Evolutionary conservation across 2,797 vertebrate genomes (phyloP), one percentile per base, ranked within the genome.

Genomic region (Enteromius mattozi): DNA sequence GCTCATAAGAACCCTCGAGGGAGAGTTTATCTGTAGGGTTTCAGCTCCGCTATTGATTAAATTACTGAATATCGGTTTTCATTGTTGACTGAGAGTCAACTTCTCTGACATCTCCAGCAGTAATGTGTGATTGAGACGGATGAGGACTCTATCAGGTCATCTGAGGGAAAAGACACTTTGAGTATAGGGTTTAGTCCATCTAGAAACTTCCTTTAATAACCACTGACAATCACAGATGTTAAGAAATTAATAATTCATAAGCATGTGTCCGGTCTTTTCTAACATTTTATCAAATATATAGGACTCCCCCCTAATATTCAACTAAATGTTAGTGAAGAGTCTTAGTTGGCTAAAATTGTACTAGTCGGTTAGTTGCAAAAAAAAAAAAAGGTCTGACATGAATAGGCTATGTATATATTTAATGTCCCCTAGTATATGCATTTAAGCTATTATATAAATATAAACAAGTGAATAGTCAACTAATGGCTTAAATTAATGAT

Each of bases 31-130:
- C 86, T 75, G 81, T 40, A 27, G 13, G 33, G 54, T 82, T 83
- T 87, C 81, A 78, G 78, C 83, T 76, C 49, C 21, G 40, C 42
- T 51, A 88, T 88, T 80, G 88, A 88, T 87, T 86, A 87, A 71
- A 78, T 84, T 84, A 87, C 86, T 84, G 37, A 37, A 81, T 63
- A 82, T 71, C 77, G 42, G 14, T 30, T 83, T 78, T 72, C 78
- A 74, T 86, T 86, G 85, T 63, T 75, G 84, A 84, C 68, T 33
- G 83, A 72, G 69, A 47, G 69, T 74, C 40, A 74, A 24, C 77
- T 86, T 85, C 78, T 51, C 72, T 51, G 54, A 82, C 76, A 80
- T 80, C 76, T 84, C 30, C 42, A 45, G 83, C 51, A 56, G 40
- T 83, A 87, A 88, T 56, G 12, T 33, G 19, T 51, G 81, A 83